Evolutionary conservation across 2,888 invertebrate species (phyloP).

Genomic region (Tryphoninae sp.): DNA sequence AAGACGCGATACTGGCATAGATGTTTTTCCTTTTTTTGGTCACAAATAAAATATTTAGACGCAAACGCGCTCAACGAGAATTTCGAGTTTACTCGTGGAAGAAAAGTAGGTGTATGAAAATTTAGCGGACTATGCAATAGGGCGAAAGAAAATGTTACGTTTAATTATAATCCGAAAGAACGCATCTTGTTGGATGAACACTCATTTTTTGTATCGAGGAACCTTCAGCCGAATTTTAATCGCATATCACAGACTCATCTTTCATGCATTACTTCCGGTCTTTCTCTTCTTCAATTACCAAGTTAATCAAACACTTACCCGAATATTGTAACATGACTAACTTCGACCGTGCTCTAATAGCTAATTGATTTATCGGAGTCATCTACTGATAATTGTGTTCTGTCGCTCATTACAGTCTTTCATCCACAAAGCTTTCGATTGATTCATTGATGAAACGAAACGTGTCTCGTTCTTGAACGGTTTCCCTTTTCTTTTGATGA

Average conservation of each 20-base stretch:
- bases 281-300: background rate
- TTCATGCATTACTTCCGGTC: background rate
- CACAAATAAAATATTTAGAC: background rate
- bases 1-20: background rate
- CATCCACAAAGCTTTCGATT: background rate
- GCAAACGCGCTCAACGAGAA: background rate
- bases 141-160: conserved; percentile 7
- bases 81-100: background rate
- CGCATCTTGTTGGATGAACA: conserved; percentile 10
- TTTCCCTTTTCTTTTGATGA: background rate
- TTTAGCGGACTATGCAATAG: background rate
- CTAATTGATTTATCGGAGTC: conserved; percentile 24
- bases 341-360: background rate
- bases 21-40: background rate
- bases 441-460: background rate
- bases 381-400: conserved; percentile 9
- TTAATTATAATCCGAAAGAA: background rate
- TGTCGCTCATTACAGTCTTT: conserved; percentile 14
- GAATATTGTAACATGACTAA: background rate
- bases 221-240: conserved; percentile 55
- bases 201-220: conserved; percentile 45
- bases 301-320: background rate
- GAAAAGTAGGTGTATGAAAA: conserved; percentile 1
- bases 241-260: conserved; percentile 55
- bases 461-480: background rate